phyloP scores from a whole-genome alignment of 2,113 vertebrate genomes.

The Ondatra zibethicus region DNA sequence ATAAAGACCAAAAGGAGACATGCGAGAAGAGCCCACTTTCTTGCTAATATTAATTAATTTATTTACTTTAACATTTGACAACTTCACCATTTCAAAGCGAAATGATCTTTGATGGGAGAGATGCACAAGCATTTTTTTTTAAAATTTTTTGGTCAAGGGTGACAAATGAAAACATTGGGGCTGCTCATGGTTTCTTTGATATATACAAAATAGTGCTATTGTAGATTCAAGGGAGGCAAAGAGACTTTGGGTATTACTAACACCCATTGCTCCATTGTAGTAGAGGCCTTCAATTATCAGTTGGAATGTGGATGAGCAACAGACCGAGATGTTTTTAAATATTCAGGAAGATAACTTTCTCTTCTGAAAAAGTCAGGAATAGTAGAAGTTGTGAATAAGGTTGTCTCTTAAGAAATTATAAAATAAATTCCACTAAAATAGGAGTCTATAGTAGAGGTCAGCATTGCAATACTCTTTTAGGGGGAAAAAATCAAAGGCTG shows the following conservation, averaged over 20 bases:
- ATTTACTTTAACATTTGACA: neutral
- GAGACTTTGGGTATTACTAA: neutral
- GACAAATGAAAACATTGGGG: neutral
- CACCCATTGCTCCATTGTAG: neutral
- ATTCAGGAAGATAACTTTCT: neutral
- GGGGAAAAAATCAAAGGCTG: slow-evolving; percentile 15
- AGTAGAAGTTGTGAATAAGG: neutral
- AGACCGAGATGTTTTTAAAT: slow-evolving; percentile 36
- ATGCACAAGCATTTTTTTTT: neutral
- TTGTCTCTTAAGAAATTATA: neutral
- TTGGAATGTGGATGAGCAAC: slow-evolving; percentile 45
- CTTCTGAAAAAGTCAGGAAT: neutral
- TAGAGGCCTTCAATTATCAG: slow-evolving; percentile 21
- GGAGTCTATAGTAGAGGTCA: neutral
- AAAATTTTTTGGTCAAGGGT: neutral
- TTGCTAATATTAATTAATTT: neutral
- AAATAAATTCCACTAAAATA: slow-evolving; percentile 30
- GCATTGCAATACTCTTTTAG: neutral
- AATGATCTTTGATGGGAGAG: neutral
- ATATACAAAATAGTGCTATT: neutral
- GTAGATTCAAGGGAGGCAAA: neutral
- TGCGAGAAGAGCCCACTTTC: neutral
- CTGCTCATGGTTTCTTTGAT: slow-evolving; percentile 8
- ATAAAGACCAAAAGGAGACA: neutral
- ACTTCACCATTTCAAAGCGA: slow-evolving; percentile 23